Evolutionary conservation across 2,113 vertebrate species (phyloP).

Genomic region (Lophius piscatorius): DNA sequence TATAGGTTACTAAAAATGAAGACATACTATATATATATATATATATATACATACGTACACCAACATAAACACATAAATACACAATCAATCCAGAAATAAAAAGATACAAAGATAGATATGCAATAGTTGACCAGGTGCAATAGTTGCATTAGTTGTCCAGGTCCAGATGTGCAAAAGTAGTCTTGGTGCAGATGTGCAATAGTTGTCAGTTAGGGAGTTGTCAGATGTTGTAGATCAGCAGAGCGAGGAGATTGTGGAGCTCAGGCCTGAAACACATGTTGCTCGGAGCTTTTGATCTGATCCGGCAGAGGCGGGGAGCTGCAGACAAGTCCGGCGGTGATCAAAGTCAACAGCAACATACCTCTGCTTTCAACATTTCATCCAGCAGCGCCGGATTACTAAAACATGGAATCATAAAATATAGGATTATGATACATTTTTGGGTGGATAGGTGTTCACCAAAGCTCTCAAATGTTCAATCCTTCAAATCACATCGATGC

Average conservation of each 20-base stretch:
- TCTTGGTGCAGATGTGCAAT: too few relatives aligned
- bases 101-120: too few relatives aligned
- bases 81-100: too few relatives aligned
- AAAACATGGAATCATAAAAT: slow-evolving; percentile 62
- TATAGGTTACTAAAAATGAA: too few relatives aligned
- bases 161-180: too few relatives aligned
- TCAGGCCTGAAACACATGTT: slow-evolving; percentile 52
- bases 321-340: slow-evolving; percentile 58
- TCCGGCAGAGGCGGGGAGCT: slow-evolving; percentile 45
- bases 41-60: too few relatives aligned
- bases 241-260: slow-evolving; percentile 44
- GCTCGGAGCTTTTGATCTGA: slow-evolving; percentile 67
- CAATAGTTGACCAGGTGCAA: too few relatives aligned
- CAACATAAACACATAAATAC: too few relatives aligned
- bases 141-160: too few relatives aligned
- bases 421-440: slow-evolving; percentile 61
- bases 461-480: slow-evolving; percentile 39
- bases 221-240: slow-evolving; percentile 60
- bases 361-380: slow-evolving; percentile 76
- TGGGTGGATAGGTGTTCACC: slow-evolving; percentile 52
- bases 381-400: slow-evolving; percentile 50
- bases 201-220: too few relatives aligned
- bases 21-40: too few relatives aligned
- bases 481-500: slow-evolving; percentile 47
- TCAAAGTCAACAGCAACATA: slow-evolving; percentile 80